Evolutionary conservation across 2,113 vertebrate species (phyloP).

Genomic region (Carassius auratus): DNA sequence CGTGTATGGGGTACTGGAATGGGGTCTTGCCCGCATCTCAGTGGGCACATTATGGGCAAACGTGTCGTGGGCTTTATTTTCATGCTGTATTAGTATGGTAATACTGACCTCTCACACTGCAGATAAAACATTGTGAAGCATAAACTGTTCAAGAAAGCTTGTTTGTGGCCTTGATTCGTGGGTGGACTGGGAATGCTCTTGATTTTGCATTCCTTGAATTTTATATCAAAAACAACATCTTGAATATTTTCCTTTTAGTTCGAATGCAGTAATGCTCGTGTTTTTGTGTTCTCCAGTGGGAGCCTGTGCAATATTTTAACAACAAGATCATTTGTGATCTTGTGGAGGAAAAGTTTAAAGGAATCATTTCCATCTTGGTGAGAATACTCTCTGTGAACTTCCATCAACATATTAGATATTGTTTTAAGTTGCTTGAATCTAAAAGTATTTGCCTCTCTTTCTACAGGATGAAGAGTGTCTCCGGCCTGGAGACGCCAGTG

Average conservation of each 20-base stretch:
- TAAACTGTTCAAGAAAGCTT: slow-evolving; percentile 33
- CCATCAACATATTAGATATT: background rate
- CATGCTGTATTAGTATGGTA: slow-evolving; percentile 55
- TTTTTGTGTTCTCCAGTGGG: slow-evolving; percentile 84
- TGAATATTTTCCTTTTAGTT: slow-evolving; percentile 24
- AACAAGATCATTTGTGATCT: slow-evolving; percentile 99
- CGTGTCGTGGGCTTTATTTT: slow-evolving; percentile 46
- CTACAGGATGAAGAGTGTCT: slow-evolving; percentile 94
- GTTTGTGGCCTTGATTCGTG: slow-evolving; percentile 36
- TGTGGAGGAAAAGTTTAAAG: slow-evolving; percentile 98
- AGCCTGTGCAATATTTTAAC: slow-evolving; percentile 96
- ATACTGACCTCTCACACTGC: slow-evolving; percentile 37
- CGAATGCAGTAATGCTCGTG: background rate
- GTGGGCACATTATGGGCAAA: slow-evolving; percentile 64
- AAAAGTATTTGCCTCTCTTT: background rate
- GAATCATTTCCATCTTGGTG: slow-evolving; percentile 97
- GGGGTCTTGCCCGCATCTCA: slow-evolving; percentile 46
- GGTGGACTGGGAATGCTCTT: slow-evolving; percentile 63
- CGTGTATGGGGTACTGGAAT: background rate
- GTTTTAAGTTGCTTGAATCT: background rate
- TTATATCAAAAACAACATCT: slow-evolving; percentile 1
- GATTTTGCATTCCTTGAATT: slow-evolving; percentile 61
- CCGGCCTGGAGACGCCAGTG: slow-evolving; percentile 93
- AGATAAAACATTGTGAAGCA: slow-evolving; percentile 31
- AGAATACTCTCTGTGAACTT: slow-evolving; percentile 59